Conservation (phyloP, 2,113 vertebrate species). For the Alectura lathami region DNA sequence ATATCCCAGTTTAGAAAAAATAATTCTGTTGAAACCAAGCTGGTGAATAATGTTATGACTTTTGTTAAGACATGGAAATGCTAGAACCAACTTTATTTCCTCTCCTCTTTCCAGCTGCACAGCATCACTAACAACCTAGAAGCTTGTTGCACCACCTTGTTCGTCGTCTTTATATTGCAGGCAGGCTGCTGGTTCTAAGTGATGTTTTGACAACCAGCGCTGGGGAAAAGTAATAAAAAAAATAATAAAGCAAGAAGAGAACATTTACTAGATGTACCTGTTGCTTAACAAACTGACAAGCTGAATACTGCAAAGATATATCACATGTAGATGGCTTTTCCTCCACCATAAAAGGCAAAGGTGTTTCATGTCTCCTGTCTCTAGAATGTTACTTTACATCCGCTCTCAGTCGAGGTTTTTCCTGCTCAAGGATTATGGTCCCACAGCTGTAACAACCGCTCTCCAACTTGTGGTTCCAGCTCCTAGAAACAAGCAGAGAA, state of each 20-base stretch:
- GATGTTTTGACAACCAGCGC: neutral
- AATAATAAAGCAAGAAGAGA: neutral
- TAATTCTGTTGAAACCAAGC: conserved; percentile 27
- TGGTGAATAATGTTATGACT: conserved; percentile 1
- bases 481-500: conserved; percentile 78
- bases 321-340: neutral
- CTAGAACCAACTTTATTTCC: neutral
- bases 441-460: conserved; percentile 88
- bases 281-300: neutral
- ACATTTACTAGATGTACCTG: neutral
- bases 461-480: conserved; percentile 87
- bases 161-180: neutral
- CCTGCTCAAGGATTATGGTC: conserved; percentile 71
- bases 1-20: conserved; percentile 13
- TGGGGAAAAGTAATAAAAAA: no score
- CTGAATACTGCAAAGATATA: neutral
- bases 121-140: neutral
- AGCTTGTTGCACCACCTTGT: neutral
- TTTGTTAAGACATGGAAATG: conserved; percentile 4
- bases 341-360: neutral
- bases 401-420: conserved; percentile 63
- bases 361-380: no score
- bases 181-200: neutral
- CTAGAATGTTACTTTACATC: neutral
- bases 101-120: neutral